phyloP scores from a whole-genome alignment of 1,140 invertebrate genomes.

The Sycophaga agraensis region DNA sequence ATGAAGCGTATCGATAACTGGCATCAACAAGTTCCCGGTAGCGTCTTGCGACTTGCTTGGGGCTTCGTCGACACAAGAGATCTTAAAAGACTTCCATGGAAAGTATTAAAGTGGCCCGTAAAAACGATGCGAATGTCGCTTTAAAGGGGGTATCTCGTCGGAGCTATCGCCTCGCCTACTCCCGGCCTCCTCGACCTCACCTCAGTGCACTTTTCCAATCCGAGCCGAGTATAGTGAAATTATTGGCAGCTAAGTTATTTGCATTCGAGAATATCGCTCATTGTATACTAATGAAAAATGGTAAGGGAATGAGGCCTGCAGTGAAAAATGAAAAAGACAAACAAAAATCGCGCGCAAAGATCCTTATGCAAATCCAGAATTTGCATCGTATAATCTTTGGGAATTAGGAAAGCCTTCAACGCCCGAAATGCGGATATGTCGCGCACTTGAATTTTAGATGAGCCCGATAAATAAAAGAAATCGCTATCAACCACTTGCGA shows the following conservation, averaged over 20 bases:
- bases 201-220: too few relatives aligned
- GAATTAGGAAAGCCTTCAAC: slow-evolving; percentile 21
- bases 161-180: too few relatives aligned
- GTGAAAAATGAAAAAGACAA: too few relatives aligned
- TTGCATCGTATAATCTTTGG: slow-evolving; percentile 24
- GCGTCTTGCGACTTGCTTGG: not conserved
- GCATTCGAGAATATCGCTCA: slow-evolving; percentile 16
- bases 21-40: slow-evolving; percentile 3
- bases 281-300: slow-evolving; percentile 23
- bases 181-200: too few relatives aligned
- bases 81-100: slow-evolving; percentile 7
- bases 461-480: slow-evolving; percentile 7
- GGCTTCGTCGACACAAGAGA: not conserved
- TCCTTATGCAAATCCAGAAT: slow-evolving; percentile 18
- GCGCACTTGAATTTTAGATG: slow-evolving; percentile 11
- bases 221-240: not conserved
- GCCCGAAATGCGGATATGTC: slow-evolving; percentile 4
- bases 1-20: slow-evolving; percentile 5
- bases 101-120: not conserved
- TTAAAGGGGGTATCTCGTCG: not conserved
- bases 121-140: not conserved
- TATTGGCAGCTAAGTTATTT: not conserved
- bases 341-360: slow-evolving; percentile 12
- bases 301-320: not conserved
- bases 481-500: too few relatives aligned